A percentile compares a stretch with the other conserved stretches of the same genome.
These are phyloP conservation scores for Nothoprocta perdicaria DNA, from an alignment of 2,113 vertebrate genomes.

Conservation along the genomic window DNA sequence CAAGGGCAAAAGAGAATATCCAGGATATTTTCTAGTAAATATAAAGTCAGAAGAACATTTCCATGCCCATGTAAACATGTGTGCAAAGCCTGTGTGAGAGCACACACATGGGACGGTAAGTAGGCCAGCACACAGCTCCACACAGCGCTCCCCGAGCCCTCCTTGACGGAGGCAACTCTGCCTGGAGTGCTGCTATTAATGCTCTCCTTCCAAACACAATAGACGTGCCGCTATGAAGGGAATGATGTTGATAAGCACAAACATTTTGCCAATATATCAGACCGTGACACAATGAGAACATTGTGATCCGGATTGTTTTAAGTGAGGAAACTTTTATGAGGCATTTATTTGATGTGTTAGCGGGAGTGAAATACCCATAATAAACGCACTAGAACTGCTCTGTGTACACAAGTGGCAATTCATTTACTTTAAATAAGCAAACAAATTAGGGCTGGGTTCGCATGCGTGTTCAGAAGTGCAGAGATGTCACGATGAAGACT, in stretches of 20 bases:
- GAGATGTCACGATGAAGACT: not conserved
- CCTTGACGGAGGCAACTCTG: not conserved
- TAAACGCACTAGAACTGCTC: not conserved
- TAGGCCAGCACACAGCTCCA: not conserved
- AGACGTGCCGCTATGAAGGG: not conserved
- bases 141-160: not conserved
- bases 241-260: not conserved
- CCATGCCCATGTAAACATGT: not conserved
- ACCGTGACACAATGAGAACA: not conserved
- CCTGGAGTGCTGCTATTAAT: not conserved
- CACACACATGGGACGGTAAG: not conserved
- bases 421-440: not conserved
- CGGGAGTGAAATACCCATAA: not conserved
- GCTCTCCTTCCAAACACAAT: not conserved
- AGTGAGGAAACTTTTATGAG: not conserved
- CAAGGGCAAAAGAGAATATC: conserved; percentile 57
- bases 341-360: not conserved
- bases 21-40: conserved; percentile 42
- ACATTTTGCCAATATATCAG: not conserved
- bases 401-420: not conserved
- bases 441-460: not conserved
- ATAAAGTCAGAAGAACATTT: not conserved
- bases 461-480: not conserved
- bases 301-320: not conserved
- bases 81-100: not conserved